Evolutionary conservation across 2,797 vertebrate species (phyloP), one percentile per base, ranked within the genome.

Genomic region (Masticophis lateralis): DNA sequence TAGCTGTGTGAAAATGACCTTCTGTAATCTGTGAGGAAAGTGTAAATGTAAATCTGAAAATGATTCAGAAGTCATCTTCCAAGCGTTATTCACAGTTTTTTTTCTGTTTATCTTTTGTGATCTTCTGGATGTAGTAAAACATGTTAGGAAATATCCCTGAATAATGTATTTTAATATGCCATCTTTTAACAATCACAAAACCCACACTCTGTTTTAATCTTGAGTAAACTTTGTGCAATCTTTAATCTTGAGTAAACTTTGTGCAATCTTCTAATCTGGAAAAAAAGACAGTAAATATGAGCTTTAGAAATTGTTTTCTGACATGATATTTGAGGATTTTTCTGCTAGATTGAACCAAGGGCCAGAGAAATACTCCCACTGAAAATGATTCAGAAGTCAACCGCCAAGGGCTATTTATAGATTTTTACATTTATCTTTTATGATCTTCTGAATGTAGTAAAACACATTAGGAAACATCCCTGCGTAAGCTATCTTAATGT

Each of bases 21-120:
- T 94, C 94, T 95, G 63, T 12, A 92, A 92, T 94, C 94, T 92
- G 60, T 60, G 66, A 90, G 25, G 0, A 0, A 93, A 83, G 51
- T 60, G 47, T 94, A 94, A 96, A 90, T 53, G 25, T 74, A 83
- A 94, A 96, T 89, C 90, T 63, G 69, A 74, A 74, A 94, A 18
- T 43, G 92, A 95, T 95, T 95, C 94, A 93, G 94, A 14, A 94
- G 95, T 91, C 74, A 18, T 94, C 74, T 96, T 95, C 94, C 92
- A 96, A 88, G 94, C 87, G 93, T 93, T 91, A 59, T 95, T 93
- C 90, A 92, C 93, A 18, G 63, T 94, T 83, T 83, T 61, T 61
- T 47, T 83, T 22, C 92, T 88, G 86, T 96, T 94, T 0, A 91
- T 27, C 55, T 74, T 61, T 43, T 74, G 51, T 83, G 47, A 91